These are phyloP conservation scores for Acanthochromis polyacanthus DNA, from an alignment of 2,113 vertebrate species.

Conservation along the genomic window DNA sequence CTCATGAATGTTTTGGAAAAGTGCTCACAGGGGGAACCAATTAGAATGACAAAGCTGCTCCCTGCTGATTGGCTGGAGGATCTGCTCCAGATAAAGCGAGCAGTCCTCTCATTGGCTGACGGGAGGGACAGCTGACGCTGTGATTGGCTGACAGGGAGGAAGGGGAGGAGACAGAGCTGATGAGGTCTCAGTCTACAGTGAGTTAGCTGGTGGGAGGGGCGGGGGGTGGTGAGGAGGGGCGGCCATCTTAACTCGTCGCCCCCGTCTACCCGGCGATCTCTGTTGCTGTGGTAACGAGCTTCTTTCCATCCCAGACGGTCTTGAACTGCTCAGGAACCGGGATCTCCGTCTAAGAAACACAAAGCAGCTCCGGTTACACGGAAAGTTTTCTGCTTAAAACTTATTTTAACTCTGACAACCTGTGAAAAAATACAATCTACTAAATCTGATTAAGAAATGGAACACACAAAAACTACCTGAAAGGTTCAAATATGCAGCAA, in stretches of 20 bases:
- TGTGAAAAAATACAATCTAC: too few relatives aligned
- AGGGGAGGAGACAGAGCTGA: conserved; percentile 24
- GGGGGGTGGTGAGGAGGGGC: conserved; percentile 39
- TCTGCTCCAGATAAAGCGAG: conserved; percentile 69
- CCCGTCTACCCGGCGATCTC: conserved; percentile 92
- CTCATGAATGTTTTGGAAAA: conserved; percentile 42
- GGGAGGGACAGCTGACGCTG: conserved; percentile 74
- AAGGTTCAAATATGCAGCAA: too few relatives aligned
- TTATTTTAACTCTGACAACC: too few relatives aligned
- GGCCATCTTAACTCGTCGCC: conserved; percentile 58
- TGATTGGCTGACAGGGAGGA: conserved; percentile 74
- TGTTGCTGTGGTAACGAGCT: conserved; percentile 93
- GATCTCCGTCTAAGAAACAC: conserved; percentile 87
- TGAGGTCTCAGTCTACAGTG: conserved; percentile 74
- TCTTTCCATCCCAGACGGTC: conserved; percentile 96
- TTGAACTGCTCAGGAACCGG: conserved; percentile 98
- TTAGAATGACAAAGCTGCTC: conserved; percentile 70
- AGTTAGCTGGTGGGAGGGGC: conserved; percentile 70
- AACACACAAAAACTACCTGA: too few relatives aligned
- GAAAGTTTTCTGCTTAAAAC: too few relatives aligned
- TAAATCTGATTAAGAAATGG: too few relatives aligned
- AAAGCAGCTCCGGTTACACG: neutral
- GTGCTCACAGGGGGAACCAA: conserved; percentile 61
- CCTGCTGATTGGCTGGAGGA: conserved; percentile 83
- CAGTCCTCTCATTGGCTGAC: conserved; percentile 80